Evolutionary conservation across 92 coral and sea anemone genomes (phyloP).

Genomic region (Epizoanthus stellaris): DNA sequence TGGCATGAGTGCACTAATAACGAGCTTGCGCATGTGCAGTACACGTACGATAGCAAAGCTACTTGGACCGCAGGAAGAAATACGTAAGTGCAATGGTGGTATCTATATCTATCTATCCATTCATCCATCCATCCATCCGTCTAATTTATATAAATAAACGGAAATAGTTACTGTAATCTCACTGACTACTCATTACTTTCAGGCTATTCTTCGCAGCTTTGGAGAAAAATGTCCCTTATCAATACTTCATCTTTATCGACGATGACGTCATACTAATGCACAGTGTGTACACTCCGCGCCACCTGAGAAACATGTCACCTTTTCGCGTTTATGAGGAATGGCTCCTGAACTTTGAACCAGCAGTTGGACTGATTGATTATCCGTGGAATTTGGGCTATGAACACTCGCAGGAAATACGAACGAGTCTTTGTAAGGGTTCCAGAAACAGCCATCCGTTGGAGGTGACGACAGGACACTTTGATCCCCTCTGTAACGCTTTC

Average conservation of each 20-base stretch:
- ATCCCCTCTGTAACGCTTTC: slow-evolving; percentile 26
- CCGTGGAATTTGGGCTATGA: neutral
- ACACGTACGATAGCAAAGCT: neutral
- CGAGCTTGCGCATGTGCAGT: slow-evolving; percentile 15
- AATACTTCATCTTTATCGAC: slow-evolving; percentile 21
- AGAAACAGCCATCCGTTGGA: neutral
- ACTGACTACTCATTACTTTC: neutral
- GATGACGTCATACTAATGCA: slow-evolving; percentile 20
- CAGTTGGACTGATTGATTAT: slow-evolving; percentile 25
- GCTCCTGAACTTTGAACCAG: slow-evolving; percentile 29
- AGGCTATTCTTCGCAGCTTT: slow-evolving; percentile 29
- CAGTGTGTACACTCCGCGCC: neutral
- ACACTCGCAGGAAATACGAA: neutral
- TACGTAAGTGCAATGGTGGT: neutral
- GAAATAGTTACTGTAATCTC: neutral
- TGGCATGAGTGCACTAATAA: slow-evolving; percentile 1
- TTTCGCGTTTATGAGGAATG: slow-evolving; percentile 32
- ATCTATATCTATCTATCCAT: neutral
- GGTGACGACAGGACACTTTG: slow-evolving; percentile 12
- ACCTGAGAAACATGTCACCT: neutral
- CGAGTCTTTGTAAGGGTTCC: neutral
- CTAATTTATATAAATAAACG: neutral
- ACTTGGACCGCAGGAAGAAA: slow-evolving; percentile 35
- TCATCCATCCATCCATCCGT: too few species aligned
- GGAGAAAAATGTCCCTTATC: slow-evolving; percentile 11